Conservation (phyloP, 2,113 vertebrate genomes). For the Psephotus haematonotus region DNA sequence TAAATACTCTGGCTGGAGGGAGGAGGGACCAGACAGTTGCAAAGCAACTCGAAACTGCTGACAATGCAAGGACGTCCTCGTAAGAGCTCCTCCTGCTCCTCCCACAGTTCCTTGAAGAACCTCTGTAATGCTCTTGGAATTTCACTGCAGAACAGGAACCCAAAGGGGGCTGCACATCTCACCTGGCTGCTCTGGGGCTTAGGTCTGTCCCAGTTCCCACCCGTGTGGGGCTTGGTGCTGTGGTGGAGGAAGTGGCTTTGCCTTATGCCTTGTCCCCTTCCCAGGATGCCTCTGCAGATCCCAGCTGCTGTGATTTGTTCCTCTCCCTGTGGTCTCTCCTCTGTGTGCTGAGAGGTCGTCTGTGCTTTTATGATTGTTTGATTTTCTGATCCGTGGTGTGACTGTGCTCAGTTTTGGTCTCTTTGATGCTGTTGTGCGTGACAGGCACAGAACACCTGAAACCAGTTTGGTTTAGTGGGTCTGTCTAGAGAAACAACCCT, state of each 20-base stretch:
- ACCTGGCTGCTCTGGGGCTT: neutral
- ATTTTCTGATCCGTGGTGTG: neutral
- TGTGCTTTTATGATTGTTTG: neutral
- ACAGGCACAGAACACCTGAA: neutral
- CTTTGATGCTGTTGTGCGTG: neutral
- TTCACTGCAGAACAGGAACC: neutral
- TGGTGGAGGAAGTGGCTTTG: neutral
- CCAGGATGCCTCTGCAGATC: neutral
- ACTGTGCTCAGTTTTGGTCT: neutral
- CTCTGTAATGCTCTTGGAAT: neutral
- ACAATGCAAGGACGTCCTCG: neutral
- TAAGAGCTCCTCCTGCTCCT: neutral
- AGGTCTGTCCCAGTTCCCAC: neutral
- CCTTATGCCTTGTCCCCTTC: neutral
- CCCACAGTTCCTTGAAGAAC: neutral
- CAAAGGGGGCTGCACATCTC: neutral
- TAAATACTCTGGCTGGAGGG: neutral
- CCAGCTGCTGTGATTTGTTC: neutral
- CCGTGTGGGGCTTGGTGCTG: neutral
- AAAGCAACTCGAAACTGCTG: conserved; percentile 11
- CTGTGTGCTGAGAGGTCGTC: neutral
- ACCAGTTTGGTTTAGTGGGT: neutral
- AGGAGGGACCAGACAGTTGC: neutral
- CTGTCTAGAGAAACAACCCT: neutral
- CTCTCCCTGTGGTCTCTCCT: neutral